Evolutionary conservation across 2,113 vertebrate genomes (phyloP).

Genomic region (Tauraco erythrolophus): DNA sequence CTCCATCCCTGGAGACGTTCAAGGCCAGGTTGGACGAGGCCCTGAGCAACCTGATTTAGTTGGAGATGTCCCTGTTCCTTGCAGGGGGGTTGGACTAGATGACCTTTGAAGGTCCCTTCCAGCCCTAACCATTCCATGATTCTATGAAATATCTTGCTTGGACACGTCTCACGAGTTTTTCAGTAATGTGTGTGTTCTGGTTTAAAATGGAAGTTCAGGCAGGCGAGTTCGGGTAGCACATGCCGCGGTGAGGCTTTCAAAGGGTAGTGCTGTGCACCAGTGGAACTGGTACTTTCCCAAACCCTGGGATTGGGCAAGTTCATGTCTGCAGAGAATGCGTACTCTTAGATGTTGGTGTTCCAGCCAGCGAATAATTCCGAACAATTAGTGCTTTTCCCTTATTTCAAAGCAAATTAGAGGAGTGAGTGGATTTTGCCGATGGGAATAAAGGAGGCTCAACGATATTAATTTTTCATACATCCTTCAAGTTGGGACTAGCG

Average conservation of each 20-base stretch:
- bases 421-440: constrained; percentile 27
- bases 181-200: neutral
- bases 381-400: neutral
- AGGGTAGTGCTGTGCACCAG: neutral
- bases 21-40: too few species aligned
- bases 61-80: too few species aligned
- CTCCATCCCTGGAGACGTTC: too few species aligned
- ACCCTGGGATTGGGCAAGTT: neutral
- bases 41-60: too few species aligned
- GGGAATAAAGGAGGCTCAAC: neutral
- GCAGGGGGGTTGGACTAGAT: too few species aligned
- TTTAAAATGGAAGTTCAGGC: neutral
- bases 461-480: neutral
- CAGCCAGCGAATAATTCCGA: neutral
- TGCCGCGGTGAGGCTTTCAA: neutral
- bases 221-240: neutral
- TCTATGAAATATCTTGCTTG: constrained; percentile 12
- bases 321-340: neutral
- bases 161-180: neutral
- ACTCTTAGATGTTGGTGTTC: neutral
- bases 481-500: constrained; percentile 19
- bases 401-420: constrained; percentile 39
- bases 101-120: too few species aligned
- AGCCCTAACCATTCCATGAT: too few species aligned
- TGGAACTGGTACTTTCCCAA: constrained; percentile 18